Evolutionary conservation across 2,113 vertebrate species (phyloP).

Genomic region (Poeciliopsis prolifica): DNA sequence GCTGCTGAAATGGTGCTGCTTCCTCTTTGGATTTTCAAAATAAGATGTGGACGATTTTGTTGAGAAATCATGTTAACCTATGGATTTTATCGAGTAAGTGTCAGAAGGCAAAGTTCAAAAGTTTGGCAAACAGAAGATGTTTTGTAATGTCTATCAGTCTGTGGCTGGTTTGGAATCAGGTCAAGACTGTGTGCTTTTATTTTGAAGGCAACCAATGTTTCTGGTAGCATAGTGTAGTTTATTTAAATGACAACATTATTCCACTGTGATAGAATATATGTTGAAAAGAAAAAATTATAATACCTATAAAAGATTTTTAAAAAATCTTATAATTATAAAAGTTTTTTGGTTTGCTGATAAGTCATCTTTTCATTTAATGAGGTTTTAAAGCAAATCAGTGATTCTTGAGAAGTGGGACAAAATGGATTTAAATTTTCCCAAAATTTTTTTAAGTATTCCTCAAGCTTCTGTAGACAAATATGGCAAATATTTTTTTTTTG

Average conservation of each 20-base stretch:
- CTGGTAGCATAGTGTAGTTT: slow-evolving; percentile 4
- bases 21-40: slow-evolving; percentile 44
- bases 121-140: no score
- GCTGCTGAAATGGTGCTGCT: fast-evolving
- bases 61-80: no score
- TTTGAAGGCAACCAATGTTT: slow-evolving; percentile 41
- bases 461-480: no score
- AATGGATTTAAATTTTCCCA: no score
- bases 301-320: not conserved
- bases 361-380: slow-evolving; percentile 11
- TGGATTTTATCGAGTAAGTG: no score
- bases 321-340: slow-evolving; percentile 10
- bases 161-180: no score
- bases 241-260: not conserved
- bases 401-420: no score
- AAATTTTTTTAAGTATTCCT: no score
- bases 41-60: slow-evolving; percentile 24
- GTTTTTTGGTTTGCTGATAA: slow-evolving; percentile 13
- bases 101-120: no score
- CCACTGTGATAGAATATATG: not conserved
- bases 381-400: slow-evolving; percentile 12
- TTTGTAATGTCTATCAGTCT: no score
- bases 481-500: no score
- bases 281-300: not conserved
- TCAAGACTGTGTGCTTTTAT: slow-evolving; percentile 16